Conservation (phyloP, 1,140 invertebrate species). For the Aphaenogaster ashmeadi region DNA sequence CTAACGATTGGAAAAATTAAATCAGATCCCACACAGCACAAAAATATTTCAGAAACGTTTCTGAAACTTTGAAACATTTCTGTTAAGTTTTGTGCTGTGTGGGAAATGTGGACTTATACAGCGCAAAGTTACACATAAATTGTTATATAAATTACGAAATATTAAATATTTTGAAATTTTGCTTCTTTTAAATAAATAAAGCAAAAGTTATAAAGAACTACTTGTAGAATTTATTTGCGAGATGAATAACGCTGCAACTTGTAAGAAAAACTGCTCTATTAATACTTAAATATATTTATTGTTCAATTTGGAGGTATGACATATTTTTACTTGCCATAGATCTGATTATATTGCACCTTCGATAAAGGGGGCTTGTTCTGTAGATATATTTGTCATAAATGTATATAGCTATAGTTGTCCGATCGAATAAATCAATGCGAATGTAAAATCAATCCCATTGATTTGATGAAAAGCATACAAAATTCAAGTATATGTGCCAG, state of each 20-base stretch:
- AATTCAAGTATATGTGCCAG: neutral
- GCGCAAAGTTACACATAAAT: too few relatives aligned
- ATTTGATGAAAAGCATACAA: neutral
- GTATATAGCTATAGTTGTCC: neutral
- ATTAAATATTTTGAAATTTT: neutral
- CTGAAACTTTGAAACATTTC: too few relatives aligned
- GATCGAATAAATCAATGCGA: neutral
- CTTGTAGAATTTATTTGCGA: neutral
- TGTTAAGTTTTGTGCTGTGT: too few relatives aligned
- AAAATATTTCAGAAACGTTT: too few relatives aligned
- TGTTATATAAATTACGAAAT: neutral
- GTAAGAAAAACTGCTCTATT: neutral
- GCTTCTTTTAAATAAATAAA: conserved; percentile 15
- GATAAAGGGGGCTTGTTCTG: neutral
- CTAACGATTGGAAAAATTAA: too few relatives aligned
- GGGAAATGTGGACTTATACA: too few relatives aligned
- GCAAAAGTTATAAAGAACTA: neutral
- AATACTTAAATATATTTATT: conserved; percentile 67
- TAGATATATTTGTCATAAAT: neutral
- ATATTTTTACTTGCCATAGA: conserved; percentile 5
- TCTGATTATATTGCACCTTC: conserved; percentile 17
- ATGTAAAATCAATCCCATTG: neutral
- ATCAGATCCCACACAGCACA: too few relatives aligned
- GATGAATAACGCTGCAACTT: neutral
- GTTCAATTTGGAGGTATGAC: conserved; percentile 53